These are phyloP conservation scores for Teleogryllus occipitalis DNA, from an alignment of 1,140 invertebrate species.

Conservation along the genomic window DNA sequence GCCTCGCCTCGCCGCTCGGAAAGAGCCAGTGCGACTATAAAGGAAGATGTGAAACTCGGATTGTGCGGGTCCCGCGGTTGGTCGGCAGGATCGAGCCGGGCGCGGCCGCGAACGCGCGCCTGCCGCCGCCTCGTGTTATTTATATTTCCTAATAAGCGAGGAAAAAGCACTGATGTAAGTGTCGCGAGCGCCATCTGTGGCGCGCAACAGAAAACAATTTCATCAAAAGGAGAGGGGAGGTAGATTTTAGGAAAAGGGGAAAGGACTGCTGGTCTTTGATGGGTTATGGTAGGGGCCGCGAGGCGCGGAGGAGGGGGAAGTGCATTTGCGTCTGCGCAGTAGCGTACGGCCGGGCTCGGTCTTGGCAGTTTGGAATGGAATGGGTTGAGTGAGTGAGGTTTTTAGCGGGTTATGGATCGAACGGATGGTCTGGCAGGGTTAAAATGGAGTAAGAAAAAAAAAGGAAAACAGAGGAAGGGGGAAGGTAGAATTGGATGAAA, in stretches of 20 bases:
- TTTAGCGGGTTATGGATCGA: constrained; percentile 15
- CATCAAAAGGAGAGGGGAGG: constrained; percentile 13
- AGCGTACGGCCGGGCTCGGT: background rate
- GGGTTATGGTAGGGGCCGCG: constrained; percentile 7
- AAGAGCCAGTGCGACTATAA: background rate
- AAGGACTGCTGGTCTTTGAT: constrained; percentile 7
- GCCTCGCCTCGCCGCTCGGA: background rate
- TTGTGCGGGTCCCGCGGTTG: background rate
- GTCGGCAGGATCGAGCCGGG: too few species aligned
- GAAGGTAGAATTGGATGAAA: constrained; percentile 10
- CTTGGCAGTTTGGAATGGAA: constrained; percentile 11
- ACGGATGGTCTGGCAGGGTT: constrained; percentile 13
- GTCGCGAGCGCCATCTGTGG: constrained; percentile 15
- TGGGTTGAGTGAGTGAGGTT: constrained; percentile 12
- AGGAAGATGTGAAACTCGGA: background rate
- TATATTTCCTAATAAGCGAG: background rate
- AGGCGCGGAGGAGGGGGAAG: background rate
- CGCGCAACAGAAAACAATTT: constrained; percentile 14
- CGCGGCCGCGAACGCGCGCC: too few species aligned
- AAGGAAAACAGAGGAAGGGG: constrained; percentile 9
- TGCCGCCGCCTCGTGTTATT: background rate
- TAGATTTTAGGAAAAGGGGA: constrained; percentile 13
- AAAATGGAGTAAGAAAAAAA: constrained; percentile 11
- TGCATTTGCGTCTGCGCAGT: constrained; percentile 13
- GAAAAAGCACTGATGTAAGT: constrained; percentile 11